Base-by-base conservation (phyloP, 2,113 vertebrate species). In the Crotophaga sulcirostris region DNA sequence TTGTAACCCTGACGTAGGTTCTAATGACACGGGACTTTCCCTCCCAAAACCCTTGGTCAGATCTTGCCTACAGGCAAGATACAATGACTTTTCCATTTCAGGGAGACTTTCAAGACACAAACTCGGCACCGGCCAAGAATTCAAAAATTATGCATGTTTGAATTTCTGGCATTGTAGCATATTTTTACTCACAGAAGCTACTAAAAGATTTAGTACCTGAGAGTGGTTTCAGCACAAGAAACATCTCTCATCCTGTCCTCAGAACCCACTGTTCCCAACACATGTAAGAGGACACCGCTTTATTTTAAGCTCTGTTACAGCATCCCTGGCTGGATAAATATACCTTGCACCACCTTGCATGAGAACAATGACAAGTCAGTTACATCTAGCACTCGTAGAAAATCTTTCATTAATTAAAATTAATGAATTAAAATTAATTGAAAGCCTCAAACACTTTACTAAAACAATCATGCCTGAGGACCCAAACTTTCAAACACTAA, bases 251-350 rank as follows among this genome's bases (percentile, higher is more conserved):
- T 10, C 4, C 24, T 11, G 7, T 84, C 42, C 54, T 70, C 69
- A 84, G 85, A 85, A 88, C 26, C 34, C 49, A 29, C 83, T 90
- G 83, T 75, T 94, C 80, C 64, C 34, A 44, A 69, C 7, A 77
- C 16, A 14, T 11, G 86, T 89, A 95, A 95, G 63, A 68, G 28
- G 68, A 91, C 11, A 54, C 42, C 8, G 20, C 23, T 90, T 91
- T 98, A 98, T 98, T 98, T 98, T 98, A 97, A 97, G 95, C 77
- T 88, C 59, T 28, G 51, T 93, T 89, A 93, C 87, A 67, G 77
- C 76, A 84, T 62, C 34, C 54, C 2, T 67, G 55, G 51, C 58
- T 80, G 68, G 26, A 60, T 66, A 86, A 90, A 56, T 31, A 81
- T 34, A 62, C 60, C 28, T 89, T 40, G 31, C 17, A 33, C 38